A percentile compares a stretch with the other conserved stretches of the same genome.
Evolutionary conservation across 2,888 invertebrate genomes (phyloP).

Genomic region (Nemotelus nigrinus): DNA sequence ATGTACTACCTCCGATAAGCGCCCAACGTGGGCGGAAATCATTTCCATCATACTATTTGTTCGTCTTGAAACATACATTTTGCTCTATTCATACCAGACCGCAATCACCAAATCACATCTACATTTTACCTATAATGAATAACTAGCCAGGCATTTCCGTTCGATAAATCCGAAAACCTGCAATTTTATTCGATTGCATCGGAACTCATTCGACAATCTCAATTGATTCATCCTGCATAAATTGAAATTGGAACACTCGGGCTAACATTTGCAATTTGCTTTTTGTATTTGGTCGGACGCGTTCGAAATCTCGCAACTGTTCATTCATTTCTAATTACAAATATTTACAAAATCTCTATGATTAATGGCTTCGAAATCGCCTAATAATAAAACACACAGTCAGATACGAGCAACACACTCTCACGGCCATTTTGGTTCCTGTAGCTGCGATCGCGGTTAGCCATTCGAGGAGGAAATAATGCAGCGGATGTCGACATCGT

Average conservation of each 20-base stretch:
- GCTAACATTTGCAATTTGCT: background rate
- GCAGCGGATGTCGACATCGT: background rate
- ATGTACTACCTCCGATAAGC: background rate
- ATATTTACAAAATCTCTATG: slow-evolving; percentile 28
- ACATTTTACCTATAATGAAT: background rate
- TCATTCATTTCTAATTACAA: slow-evolving; percentile 35
- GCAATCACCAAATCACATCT: background rate
- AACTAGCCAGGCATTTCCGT: background rate
- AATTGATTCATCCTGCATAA: background rate
- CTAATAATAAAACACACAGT: slow-evolving; percentile 35
- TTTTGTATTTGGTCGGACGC: background rate
- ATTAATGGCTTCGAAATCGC: slow-evolving; percentile 31
- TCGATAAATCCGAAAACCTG: slow-evolving; percentile 35
- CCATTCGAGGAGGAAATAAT: background rate
- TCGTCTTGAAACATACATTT: background rate
- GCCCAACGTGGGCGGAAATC: background rate
- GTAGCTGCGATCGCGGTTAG: background rate
- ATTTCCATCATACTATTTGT: background rate
- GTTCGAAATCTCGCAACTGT: background rate
- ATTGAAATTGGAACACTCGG: background rate
- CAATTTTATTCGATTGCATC: slow-evolving; percentile 27
- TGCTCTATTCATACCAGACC: background rate
- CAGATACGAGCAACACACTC: background rate
- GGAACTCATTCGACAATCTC: background rate
- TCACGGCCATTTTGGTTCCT: slow-evolving; percentile 3